Percentiles rank a stretch among this genome's conserved stretches.
Evolutionary conservation across 1,140 invertebrate genomes (phyloP).

Genomic region (Aporrectodea caliginosa): DNA sequence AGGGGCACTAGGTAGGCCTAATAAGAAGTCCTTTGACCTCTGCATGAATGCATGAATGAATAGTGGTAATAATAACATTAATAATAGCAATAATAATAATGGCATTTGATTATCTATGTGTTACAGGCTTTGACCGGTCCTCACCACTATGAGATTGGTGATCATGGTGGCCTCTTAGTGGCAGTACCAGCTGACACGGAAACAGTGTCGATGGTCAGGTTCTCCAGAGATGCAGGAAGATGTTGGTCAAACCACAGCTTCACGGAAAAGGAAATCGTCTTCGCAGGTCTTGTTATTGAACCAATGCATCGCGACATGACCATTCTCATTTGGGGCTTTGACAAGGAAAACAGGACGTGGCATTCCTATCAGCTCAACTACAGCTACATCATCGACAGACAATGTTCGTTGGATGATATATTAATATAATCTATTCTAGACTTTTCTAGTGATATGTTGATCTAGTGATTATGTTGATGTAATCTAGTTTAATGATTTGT

Average conservation of each 20-base stretch:
- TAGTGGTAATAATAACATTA: too few relatives aligned
- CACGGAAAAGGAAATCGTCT: constrained; percentile 68
- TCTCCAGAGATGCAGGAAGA: constrained; percentile 49
- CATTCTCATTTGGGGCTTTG: constrained; percentile 73
- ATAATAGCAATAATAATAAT: too few relatives aligned
- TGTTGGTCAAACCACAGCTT: constrained; percentile 54
- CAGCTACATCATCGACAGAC: constrained; percentile 38
- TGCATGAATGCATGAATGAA: too few relatives aligned
- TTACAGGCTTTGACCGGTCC: constrained; percentile 48
- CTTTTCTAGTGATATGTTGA: not conserved
- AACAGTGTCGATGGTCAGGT: constrained; percentile 70
- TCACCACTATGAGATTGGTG: constrained; percentile 52
- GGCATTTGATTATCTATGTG: not conserved
- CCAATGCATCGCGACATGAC: constrained; percentile 59
- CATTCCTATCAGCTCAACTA: constrained; percentile 47
- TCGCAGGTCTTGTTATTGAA: constrained; percentile 70
- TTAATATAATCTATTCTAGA: too few relatives aligned
- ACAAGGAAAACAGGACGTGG: constrained; percentile 41
- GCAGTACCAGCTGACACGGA: constrained; percentile 62
- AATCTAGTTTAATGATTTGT: not conserved
- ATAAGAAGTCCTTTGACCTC: too few relatives aligned
- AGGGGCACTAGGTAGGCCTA: too few relatives aligned
- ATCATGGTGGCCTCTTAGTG: constrained; percentile 53
- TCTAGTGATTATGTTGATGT: not conserved
- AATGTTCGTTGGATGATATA: constrained; percentile 48